These are phyloP conservation scores for Nyctereutes procyonoides DNA, from an alignment of 2,113 vertebrate genomes.

Conservation along the genomic window DNA sequence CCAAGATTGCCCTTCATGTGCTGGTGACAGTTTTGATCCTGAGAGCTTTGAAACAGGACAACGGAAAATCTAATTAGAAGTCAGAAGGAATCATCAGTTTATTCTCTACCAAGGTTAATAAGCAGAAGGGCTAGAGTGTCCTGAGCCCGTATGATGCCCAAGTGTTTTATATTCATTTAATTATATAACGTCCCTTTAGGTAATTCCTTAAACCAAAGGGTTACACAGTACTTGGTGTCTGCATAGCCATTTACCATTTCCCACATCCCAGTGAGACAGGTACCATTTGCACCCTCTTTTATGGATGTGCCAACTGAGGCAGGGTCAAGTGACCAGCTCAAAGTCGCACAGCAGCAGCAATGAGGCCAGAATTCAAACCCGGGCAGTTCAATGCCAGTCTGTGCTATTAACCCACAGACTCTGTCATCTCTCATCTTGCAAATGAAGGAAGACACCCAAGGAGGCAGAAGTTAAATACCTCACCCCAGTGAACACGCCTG, in stretches of 20 bases:
- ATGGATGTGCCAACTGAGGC: neutral
- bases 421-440: no score
- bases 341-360: neutral
- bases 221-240: fast-evolving
- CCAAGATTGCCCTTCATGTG: neutral
- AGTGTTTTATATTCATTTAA: neutral
- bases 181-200: neutral
- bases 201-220: neutral
- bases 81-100: neutral
- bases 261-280: neutral
- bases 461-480: neutral
- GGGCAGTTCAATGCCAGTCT: neutral
- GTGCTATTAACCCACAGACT: neutral
- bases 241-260: neutral
- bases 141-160: neutral
- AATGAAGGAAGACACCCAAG: neutral
- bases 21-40: neutral
- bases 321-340: neutral
- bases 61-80: neutral
- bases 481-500: neutral
- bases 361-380: neutral
- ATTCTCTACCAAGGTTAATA: neutral
- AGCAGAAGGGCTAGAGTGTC: neutral
- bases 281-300: neutral
- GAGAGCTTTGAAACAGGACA: neutral